Percentiles rank a stretch among this genome's conserved stretches.
These are phyloP conservation scores for Zaprionus capensis DNA, from an alignment of 1,140 invertebrate species.

Conservation along the genomic window DNA sequence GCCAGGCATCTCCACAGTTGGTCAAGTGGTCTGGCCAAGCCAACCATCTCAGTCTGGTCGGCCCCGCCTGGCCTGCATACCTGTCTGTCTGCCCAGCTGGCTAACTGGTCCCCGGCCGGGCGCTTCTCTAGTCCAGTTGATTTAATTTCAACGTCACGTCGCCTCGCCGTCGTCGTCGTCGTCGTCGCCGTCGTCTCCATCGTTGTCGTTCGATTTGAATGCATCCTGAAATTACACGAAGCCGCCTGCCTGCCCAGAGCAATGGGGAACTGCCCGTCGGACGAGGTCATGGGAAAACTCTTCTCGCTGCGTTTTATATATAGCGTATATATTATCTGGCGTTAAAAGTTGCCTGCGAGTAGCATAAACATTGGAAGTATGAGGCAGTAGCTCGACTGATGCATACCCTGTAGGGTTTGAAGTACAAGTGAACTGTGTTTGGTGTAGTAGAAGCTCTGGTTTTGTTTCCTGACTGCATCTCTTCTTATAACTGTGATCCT, in stretches of 20 bases:
- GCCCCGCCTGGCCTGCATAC: neutral
- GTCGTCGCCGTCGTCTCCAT: slow-evolving; percentile 14
- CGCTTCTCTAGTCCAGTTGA: slow-evolving; percentile 76
- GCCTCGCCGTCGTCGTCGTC: slow-evolving; percentile 26
- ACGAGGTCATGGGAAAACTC: slow-evolving; percentile 78
- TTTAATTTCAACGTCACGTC: slow-evolving; percentile 83
- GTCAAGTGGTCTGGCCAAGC: slow-evolving; percentile 61
- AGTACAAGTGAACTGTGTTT: neutral
- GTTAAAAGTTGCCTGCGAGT: neutral
- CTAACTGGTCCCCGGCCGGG: slow-evolving; percentile 32
- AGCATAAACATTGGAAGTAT: slow-evolving; percentile 8
- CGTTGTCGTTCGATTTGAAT: slow-evolving; percentile 70
- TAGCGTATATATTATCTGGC: slow-evolving; percentile 18
- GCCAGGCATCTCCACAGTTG: slow-evolving; percentile 51
- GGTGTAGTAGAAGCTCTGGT: neutral
- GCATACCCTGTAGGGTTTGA: neutral
- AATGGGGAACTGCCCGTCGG: slow-evolving; percentile 44
- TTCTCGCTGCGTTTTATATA: slow-evolving; percentile 61
- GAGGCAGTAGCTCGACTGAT: neutral
- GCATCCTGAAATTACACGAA: slow-evolving; percentile 57
- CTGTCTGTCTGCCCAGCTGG: slow-evolving; percentile 19
- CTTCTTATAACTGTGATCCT: too few relatives aligned
- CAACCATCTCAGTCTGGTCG: neutral
- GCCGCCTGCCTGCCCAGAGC: slow-evolving; percentile 15
- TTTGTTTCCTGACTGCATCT: too few relatives aligned